Conservation (phyloP, 2,888 invertebrate genomes). For the Acronicta alni region DNA sequence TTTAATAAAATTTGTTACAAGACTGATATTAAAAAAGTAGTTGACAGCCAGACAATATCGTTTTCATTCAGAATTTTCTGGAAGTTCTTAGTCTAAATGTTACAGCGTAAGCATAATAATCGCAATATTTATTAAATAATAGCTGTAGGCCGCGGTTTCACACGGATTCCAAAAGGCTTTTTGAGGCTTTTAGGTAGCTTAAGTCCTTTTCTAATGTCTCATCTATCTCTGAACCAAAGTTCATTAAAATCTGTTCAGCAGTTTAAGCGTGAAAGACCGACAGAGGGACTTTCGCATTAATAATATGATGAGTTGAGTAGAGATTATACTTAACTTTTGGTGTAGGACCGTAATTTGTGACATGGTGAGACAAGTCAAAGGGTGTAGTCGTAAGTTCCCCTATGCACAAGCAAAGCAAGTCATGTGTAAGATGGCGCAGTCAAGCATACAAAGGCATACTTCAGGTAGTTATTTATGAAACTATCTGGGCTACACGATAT, state of each 20-base stretch:
- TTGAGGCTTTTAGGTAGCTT: too few relatives aligned
- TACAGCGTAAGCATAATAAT: constrained; percentile 11
- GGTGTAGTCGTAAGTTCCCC: constrained; percentile 34
- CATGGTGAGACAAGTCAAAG: constrained; percentile 18
- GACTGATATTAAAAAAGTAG: constrained; percentile 9
- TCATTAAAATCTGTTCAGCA: too few relatives aligned
- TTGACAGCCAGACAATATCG: background rate
- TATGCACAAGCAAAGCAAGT: constrained; percentile 21
- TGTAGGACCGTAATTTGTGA: constrained; percentile 25
- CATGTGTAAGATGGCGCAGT: constrained; percentile 40
- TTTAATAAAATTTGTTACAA: constrained; percentile 2
- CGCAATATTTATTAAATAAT: constrained; percentile 23
- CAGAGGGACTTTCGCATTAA: too few relatives aligned
- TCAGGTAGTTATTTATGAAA: too few relatives aligned
- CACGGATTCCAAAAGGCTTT: too few relatives aligned
- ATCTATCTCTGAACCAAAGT: too few relatives aligned
- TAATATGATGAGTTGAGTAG: too few relatives aligned
- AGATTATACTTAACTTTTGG: constrained; percentile 20
- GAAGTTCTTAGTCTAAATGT: background rate
- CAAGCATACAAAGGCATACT: constrained; percentile 33
- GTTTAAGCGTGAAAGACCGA: too few relatives aligned
- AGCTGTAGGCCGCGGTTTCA: too few relatives aligned
- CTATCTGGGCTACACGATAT: too few relatives aligned
- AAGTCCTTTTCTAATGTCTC: too few relatives aligned
- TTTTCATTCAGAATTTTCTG: constrained; percentile 1